Conservation (phyloP, 1,140 invertebrate genomes). For the Choristoneura fumiferana region DNA sequence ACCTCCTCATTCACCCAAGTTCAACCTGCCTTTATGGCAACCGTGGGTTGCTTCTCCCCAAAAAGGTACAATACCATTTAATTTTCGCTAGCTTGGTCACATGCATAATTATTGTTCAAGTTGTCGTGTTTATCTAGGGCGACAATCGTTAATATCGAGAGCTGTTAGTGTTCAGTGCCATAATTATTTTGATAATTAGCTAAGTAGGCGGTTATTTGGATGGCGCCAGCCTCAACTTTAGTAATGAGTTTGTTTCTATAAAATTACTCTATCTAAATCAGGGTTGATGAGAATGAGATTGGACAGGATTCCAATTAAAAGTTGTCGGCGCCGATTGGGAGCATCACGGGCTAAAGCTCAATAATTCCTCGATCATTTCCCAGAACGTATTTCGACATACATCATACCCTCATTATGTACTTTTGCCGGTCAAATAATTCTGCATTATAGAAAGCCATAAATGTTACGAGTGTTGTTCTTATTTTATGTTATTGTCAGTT, state of each 20-base stretch:
- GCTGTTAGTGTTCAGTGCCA: conserved; percentile 9
- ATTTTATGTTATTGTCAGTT: too few species aligned
- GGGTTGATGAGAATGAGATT: conserved; percentile 16
- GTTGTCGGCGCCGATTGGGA: background rate
- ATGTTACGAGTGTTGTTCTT: too few species aligned
- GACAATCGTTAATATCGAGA: background rate
- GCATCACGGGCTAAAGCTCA: background rate
- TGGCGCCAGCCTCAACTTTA: conserved; percentile 6
- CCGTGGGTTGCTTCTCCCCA: conserved; percentile 67
- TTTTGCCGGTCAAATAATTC: too few species aligned
- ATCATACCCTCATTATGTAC: background rate
- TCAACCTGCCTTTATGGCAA: conserved; percentile 75
- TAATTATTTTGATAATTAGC: conserved; percentile 21
- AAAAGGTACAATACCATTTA: conserved; percentile 51
- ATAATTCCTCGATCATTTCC: conserved; percentile 12
- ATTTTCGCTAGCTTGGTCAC: background rate
- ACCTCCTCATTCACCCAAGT: conserved; percentile 76
- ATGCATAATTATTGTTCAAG: too few species aligned
- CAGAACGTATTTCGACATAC: background rate
- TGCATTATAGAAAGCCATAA: too few species aligned
- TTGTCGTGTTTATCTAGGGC: background rate
- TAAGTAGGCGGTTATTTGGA: conserved; percentile 5
- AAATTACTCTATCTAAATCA: conserved; percentile 16
- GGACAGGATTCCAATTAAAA: conserved; percentile 19
- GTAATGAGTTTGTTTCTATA: conserved; percentile 18